Evolutionary conservation across 2,888 invertebrate species (phyloP).

Genomic region (Rhimphoctona megacephalus): DNA sequence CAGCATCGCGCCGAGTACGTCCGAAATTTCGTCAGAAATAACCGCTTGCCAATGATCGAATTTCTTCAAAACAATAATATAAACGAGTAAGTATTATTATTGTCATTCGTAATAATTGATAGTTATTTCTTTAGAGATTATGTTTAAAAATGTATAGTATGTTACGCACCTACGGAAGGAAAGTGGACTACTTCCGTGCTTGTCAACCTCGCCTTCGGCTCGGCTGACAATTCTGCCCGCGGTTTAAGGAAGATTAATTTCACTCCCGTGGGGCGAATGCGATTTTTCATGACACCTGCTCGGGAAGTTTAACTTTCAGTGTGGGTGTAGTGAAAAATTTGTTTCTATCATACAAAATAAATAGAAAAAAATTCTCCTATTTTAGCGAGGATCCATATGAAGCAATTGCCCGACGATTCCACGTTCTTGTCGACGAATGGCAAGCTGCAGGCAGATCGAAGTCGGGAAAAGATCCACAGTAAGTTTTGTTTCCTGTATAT

Average conservation of each 20-base stretch:
- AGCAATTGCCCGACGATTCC: background rate
- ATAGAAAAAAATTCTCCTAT: background rate
- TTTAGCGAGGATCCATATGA: background rate
- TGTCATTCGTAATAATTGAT: slow-evolving; percentile 2
- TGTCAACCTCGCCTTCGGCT: too few relatives aligned
- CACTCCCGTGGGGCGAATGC: too few relatives aligned
- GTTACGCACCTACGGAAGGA: too few relatives aligned
- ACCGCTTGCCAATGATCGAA: background rate
- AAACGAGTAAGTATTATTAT: slow-evolving; percentile 10
- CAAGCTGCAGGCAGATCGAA: background rate
- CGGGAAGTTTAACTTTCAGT: too few relatives aligned
- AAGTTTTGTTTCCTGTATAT: background rate
- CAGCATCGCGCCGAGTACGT: background rate
- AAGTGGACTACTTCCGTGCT: too few relatives aligned
- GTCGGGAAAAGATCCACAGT: background rate
- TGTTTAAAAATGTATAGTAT: background rate
- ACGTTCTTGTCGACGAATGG: background rate
- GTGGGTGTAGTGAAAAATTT: background rate
- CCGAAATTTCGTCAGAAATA: background rate
- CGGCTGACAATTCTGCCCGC: too few relatives aligned
- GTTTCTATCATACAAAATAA: background rate
- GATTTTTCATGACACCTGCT: too few relatives aligned
- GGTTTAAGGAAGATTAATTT: too few relatives aligned
- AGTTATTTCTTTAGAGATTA: slow-evolving; percentile 4
- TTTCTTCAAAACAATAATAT: background rate